phyloP scores from a whole-genome alignment of 2,113 vertebrate genomes.

The Bubo blakistoni region DNA sequence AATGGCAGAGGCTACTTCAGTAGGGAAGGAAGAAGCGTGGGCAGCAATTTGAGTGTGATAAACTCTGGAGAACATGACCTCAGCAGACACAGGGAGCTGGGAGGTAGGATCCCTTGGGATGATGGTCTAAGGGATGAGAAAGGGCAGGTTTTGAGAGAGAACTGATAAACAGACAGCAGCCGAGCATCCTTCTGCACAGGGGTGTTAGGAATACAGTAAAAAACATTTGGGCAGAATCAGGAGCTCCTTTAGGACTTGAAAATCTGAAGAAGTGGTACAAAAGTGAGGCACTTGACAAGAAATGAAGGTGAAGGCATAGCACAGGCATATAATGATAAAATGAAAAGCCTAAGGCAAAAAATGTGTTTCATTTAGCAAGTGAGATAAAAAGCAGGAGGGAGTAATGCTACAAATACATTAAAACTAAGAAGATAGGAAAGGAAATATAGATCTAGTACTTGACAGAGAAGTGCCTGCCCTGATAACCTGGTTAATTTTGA shows the following conservation, averaged over 20 bases:
- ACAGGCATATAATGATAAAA: neutral
- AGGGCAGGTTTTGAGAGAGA: neutral
- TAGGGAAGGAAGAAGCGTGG: neutral
- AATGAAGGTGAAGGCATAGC: neutral
- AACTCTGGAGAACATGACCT: neutral
- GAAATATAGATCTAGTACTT: neutral
- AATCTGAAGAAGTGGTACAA: neutral
- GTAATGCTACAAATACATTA: neutral
- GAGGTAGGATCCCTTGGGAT: neutral
- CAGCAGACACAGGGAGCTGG: neutral
- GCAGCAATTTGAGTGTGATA: rapidly evolving
- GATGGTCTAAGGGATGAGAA: neutral
- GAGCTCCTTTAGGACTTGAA: neutral
- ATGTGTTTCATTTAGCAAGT: neutral
- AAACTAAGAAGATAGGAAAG: neutral
- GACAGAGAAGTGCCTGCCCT: neutral
- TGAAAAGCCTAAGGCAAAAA: neutral
- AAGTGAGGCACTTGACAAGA: neutral
- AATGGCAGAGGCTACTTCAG: neutral
- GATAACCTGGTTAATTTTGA: neutral
- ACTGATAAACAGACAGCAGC: neutral
- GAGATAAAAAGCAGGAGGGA: neutral
- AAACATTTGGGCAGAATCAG: neutral
- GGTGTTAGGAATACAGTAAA: neutral
- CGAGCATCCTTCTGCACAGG: neutral